Evolutionary conservation across 2,888 invertebrate species (phyloP), one percentile per base, ranked within the genome.

Genomic region (Drosophila atripex): DNA sequence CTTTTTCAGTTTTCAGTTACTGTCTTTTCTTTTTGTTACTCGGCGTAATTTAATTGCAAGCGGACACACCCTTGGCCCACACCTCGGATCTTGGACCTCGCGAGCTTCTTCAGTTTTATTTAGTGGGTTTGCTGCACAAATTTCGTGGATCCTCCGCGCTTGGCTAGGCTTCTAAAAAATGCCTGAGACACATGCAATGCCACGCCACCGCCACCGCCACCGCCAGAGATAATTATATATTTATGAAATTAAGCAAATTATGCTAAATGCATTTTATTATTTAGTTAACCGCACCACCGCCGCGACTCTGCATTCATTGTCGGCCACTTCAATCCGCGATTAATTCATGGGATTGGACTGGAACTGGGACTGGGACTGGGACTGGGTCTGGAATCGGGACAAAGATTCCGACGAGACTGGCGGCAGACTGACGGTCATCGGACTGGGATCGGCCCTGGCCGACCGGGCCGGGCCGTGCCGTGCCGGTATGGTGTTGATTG

Each of bases 101-200:
- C 28, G 23, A 25, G 61, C 45, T 65, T 45, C 69, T 23, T 23
- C 21, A 23, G 21, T 23, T 0, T 23, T 23, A 3, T 23, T 23
- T 23, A 23, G 21, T 23, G 5, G 21, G 21, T 23, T 23, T 23
- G 0, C 5, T 71, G 61, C 60, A 51, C 30, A 56, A 57, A 54
- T 69, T 63, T 38, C n/a, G 64, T 53, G 39, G 39, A 30, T 51
- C 16, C 53, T 73, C 60, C 55, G 77, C 74, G 88, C 77, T 80
- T 87, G 83, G 88, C 79, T 89, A 88, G 82, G 69, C 82, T 79
- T 54, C 47, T 76, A 80, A 88, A 78, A 76, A 80, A 89, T 82
- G 77, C 64, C 55, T 58, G 57, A 71, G 71, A 38, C 38, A 61
- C 80, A 80, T 80, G 80, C 80, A 80, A 80, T 55, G 71, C 54